Conservation (phyloP, 2,113 vertebrate genomes). For the Ochotona curzoniae region DNA sequence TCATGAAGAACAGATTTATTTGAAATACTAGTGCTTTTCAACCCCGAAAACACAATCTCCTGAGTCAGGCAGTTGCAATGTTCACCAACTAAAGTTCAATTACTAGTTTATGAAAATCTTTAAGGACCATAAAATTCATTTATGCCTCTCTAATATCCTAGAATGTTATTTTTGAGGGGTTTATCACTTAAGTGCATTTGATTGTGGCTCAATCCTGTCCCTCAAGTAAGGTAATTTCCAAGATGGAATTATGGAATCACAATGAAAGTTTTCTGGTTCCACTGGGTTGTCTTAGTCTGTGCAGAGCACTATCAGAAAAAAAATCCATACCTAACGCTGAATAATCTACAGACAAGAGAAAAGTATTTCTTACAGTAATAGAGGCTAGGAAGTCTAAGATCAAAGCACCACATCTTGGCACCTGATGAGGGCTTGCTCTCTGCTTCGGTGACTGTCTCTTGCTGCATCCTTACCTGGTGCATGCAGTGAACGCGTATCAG, state of each 20-base stretch:
- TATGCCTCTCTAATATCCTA: neutral
- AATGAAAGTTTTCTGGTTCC: neutral
- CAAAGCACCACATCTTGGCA: neutral
- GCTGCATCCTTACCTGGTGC: neutral
- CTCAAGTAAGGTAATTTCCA: neutral
- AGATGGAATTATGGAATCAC: neutral
- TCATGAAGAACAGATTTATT: neutral
- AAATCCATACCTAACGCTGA: neutral
- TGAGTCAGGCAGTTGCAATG: neutral
- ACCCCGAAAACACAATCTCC: neutral
- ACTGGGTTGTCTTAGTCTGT: neutral
- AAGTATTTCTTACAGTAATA: neutral
- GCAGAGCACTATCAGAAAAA: neutral
- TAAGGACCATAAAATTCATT: neutral
- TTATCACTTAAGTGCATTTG: neutral
- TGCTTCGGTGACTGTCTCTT: neutral
- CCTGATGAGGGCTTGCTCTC: neutral
- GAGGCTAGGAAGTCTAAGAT: neutral
- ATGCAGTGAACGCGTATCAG: neutral
- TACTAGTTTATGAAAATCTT: constrained; percentile 8
- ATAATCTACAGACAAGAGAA: neutral
- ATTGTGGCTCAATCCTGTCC: neutral
- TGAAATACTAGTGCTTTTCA: constrained; percentile 10
- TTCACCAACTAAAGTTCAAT: constrained; percentile 35
- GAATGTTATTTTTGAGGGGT: neutral